Percentiles rank a stretch among this genome's conserved stretches.
phyloP scores from a whole-genome alignment of 1,140 invertebrate genomes.

The Babylonia areolata region DNA sequence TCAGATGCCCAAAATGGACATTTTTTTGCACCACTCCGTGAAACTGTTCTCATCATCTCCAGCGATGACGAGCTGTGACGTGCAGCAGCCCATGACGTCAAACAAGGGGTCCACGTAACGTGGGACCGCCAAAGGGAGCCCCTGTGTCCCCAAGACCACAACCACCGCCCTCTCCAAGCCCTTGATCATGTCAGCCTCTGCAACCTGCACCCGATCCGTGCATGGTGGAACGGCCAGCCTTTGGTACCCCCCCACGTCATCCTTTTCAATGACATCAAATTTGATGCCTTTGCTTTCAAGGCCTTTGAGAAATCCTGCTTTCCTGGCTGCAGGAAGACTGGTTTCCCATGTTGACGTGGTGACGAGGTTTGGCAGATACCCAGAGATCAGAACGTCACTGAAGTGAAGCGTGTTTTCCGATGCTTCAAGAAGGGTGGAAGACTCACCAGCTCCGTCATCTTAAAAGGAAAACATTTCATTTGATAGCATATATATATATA shows the following conservation, averaged over 20 bases:
- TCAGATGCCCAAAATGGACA: too few species aligned
- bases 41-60: neutral
- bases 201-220: neutral
- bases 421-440: too few species aligned
- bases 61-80: conserved; percentile 7
- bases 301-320: neutral
- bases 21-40: neutral
- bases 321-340: too few species aligned
- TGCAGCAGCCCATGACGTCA: conserved; percentile 17
- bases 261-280: neutral
- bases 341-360: neutral
- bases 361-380: neutral
- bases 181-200: neutral
- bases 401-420: neutral
- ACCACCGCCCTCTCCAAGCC: conserved; percentile 10
- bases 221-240: neutral
- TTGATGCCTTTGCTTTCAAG: neutral
- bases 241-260: neutral
- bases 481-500: too few species aligned
- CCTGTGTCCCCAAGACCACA: neutral
- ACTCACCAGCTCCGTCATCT: too few species aligned
- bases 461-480: too few species aligned
- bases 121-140: neutral
- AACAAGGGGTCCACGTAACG: conserved; percentile 18
- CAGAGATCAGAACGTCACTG: conserved; percentile 8